Conservation (phyloP, 2,797 vertebrate genomes). For the Leptatherina wallacei region DNA sequence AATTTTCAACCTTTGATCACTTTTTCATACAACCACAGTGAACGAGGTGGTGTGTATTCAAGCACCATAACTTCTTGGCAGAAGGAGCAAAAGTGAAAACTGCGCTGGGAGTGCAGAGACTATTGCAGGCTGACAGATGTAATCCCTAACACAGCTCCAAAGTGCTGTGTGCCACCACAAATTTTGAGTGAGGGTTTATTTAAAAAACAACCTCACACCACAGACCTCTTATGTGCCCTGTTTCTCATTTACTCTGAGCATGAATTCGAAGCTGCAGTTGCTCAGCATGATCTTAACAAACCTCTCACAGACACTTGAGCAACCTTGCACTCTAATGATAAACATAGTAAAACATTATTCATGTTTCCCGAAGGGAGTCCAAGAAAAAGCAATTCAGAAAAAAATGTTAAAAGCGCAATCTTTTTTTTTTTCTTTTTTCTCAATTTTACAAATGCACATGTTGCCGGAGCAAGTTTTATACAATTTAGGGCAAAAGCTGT, state of each 20-base stretch:
- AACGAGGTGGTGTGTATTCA: conserved; percentile 55
- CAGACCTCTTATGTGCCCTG: conserved; percentile 69
- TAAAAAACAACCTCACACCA: conserved; percentile 78
- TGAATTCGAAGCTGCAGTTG: conserved; percentile 47
- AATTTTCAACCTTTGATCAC: conserved; percentile 62
- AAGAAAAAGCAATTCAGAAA: neutral
- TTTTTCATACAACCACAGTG: conserved; percentile 37
- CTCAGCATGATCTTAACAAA: conserved; percentile 35
- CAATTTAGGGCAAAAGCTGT: too few relatives aligned
- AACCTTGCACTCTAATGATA: conserved; percentile 27
- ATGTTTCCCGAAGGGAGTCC: neutral
- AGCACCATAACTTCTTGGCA: conserved; percentile 60
- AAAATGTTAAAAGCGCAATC: conserved; percentile 33
- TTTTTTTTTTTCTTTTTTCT: conserved; percentile 8
- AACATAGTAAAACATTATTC: conserved; percentile 33
- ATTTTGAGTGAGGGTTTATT: conserved; percentile 74
- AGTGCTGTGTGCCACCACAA: conserved; percentile 73
- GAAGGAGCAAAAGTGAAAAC: conserved; percentile 28
- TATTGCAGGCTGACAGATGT: conserved; percentile 73
- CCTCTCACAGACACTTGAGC: conserved; percentile 31
- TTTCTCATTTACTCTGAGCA: conserved; percentile 66
- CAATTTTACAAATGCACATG: neutral
- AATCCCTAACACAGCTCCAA: conserved; percentile 73
- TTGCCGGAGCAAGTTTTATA: conserved; percentile 17
- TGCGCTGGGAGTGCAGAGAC: conserved; percentile 44